Evolutionary conservation across 2,888 invertebrate genomes (phyloP), one percentile per base, ranked within the genome.

Genomic region (Caenorhabditis macrosperma): DNA sequence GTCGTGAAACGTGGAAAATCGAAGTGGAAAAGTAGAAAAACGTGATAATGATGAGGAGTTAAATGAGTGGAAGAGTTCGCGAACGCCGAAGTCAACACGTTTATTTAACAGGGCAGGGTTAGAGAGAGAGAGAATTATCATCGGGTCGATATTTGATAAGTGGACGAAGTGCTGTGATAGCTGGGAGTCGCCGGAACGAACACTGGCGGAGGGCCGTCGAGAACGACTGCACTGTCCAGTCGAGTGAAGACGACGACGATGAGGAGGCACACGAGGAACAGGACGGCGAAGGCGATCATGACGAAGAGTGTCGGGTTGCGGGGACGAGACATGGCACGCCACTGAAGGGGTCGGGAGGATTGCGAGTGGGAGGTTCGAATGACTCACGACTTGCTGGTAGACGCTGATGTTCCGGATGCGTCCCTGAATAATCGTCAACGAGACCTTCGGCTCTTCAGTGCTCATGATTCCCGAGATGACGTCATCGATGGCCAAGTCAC

Each of bases 401-500:
- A 46, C 38, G 38, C 12, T 38, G 3, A 15, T 38, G 3, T 12
- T 38, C 12, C 15, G 38, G 3, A 38, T 12, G 2, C 2, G 9
- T 15, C 9, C 38, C 2, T 5, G 6, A 2, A 38, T 2, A 38
- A 38, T 38, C 12, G 3, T 38, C 12, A 9, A 5, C 5, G 38
- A 38, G 46, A 20, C 5, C 20, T 33, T 10, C 20, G 46, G 20
- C 6, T 20, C 22, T 2, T 46, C 46, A 17, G 20, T 1, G 46
- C 20, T 4, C 4, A 46, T 46, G 20, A 46, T 20, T 12, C 12
- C 2, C 12, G 38, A 5, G 12, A 38, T 5, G n/a, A 46, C 22
- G 2, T 30, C 20, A 0, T 69, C 60, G 17, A 69, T 41, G 2
- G 69, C 38, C 10, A 20, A 20, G 24, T 69, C 69, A 20, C 69